These are phyloP conservation scores for Halictus ligatus DNA, from an alignment of 2,888 invertebrate genomes.

Conservation along the genomic window DNA sequence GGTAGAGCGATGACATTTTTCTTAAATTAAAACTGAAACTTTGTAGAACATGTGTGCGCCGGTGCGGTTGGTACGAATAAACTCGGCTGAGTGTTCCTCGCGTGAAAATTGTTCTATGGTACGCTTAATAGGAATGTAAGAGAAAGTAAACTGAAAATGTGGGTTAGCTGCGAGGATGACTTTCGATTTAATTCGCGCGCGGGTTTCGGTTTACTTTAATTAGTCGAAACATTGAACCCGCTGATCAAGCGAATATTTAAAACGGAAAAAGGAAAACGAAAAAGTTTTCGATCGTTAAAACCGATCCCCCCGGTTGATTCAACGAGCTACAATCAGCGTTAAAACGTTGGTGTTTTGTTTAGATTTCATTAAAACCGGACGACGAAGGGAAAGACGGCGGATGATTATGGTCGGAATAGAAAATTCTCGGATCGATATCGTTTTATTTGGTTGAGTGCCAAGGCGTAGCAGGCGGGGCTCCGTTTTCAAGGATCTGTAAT, in stretches of 20 bases:
- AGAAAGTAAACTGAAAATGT: conserved; percentile 39
- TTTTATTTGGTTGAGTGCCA: conserved; percentile 41
- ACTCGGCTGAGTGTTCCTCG: conserved; percentile 10
- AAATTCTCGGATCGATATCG: conserved; percentile 47
- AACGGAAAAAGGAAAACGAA: neutral
- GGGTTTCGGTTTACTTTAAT: conserved; percentile 36
- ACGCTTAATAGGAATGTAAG: conserved; percentile 40
- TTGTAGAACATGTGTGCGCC: too few relatives aligned
- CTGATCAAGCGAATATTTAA: conserved; percentile 18
- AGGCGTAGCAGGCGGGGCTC: neutral
- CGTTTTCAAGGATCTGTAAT: conserved; percentile 11
- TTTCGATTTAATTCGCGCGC: conserved; percentile 34
- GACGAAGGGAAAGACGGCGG: conserved; percentile 15
- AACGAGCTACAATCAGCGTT: neutral
- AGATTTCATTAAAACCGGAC: conserved; percentile 50
- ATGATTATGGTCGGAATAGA: conserved; percentile 37
- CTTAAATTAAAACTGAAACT: too few relatives aligned
- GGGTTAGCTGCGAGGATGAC: conserved; percentile 13
- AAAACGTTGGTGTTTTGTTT: conserved; percentile 38
- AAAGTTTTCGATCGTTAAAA: neutral
- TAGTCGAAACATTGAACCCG: conserved; percentile 21
- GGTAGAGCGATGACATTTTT: too few relatives aligned
- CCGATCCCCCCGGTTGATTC: neutral
- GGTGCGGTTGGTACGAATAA: neutral
- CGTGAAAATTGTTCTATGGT: conserved; percentile 19